Conservation (phyloP, 2,797 vertebrate species). For the Dallia pectoralis region DNA sequence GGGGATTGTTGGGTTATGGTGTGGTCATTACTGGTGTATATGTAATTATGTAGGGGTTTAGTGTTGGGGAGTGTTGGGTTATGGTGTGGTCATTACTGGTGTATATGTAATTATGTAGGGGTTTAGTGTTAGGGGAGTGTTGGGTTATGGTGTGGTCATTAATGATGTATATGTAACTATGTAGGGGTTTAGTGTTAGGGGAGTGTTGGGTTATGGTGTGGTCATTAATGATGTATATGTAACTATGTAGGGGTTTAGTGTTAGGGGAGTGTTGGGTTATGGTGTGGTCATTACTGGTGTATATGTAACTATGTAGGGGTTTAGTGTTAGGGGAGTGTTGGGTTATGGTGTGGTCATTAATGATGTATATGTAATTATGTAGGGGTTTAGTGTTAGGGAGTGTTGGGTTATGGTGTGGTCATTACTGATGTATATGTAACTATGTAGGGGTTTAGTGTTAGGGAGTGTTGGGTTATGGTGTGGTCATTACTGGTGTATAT, state of each 20-base stretch:
- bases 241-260: neutral
- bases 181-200: conserved; percentile 2
- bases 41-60: neutral
- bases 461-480: neutral
- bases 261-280: neutral
- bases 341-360: neutral
- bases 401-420: neutral
- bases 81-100: neutral
- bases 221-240: too few relatives aligned
- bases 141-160: neutral
- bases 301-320: neutral
- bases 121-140: conserved; percentile 6
- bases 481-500: too few relatives aligned
- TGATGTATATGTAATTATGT: neutral
- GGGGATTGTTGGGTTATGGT: neutral
- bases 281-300: too few relatives aligned
- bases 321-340: conserved; percentile 4
- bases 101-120: neutral
- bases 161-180: too few relatives aligned
- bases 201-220: neutral
- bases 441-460: conserved; percentile 1
- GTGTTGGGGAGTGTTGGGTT: conserved; percentile 3
- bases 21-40: too few relatives aligned
- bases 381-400: conserved; percentile 3
- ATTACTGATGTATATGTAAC: too few relatives aligned